Conservation (phyloP, 2,888 invertebrate genomes). For the Tetheella fluctuosa region DNA sequence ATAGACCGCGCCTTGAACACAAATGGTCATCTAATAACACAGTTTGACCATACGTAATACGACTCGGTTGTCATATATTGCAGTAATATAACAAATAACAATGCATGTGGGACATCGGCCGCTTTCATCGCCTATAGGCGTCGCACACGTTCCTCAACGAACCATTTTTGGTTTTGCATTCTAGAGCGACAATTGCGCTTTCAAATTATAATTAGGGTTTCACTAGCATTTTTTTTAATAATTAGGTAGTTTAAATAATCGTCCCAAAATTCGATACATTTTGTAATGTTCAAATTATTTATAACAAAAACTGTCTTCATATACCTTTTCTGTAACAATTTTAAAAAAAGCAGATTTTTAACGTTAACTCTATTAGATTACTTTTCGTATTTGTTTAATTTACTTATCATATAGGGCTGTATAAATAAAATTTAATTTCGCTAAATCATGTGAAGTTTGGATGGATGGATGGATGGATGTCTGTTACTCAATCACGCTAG, state of each 20-base stretch:
- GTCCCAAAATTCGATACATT: too few species aligned
- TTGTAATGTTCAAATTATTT: too few species aligned
- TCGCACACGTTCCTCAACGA: slow-evolving; percentile 33
- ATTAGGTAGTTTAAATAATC: neutral
- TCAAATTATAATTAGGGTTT: slow-evolving; percentile 33
- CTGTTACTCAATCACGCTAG: too few species aligned
- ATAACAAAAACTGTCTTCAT: too few species aligned
- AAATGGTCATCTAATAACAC: slow-evolving; percentile 48
- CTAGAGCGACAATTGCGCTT: slow-evolving; percentile 37
- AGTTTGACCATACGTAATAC: slow-evolving; percentile 43
- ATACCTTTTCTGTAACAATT: too few species aligned
- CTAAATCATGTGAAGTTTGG: too few species aligned
- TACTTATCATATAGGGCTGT: too few species aligned
- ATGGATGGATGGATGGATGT: too few species aligned
- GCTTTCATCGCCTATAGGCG: slow-evolving; percentile 52
- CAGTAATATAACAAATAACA: slow-evolving; percentile 44
- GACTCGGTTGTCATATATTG: slow-evolving; percentile 39
- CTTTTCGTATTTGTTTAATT: too few species aligned
- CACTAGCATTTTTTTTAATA: slow-evolving; percentile 17
- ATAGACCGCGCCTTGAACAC: slow-evolving; percentile 28
- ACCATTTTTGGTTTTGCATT: slow-evolving; percentile 47
- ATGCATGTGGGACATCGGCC: slow-evolving; percentile 53
- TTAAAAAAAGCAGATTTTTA: too few species aligned
- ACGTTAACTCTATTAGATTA: too few species aligned
- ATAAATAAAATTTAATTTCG: too few species aligned